Base-by-base conservation (phyloP, 64 coral and sea anemone genomes). In the Pachyseris speciosa region DNA sequence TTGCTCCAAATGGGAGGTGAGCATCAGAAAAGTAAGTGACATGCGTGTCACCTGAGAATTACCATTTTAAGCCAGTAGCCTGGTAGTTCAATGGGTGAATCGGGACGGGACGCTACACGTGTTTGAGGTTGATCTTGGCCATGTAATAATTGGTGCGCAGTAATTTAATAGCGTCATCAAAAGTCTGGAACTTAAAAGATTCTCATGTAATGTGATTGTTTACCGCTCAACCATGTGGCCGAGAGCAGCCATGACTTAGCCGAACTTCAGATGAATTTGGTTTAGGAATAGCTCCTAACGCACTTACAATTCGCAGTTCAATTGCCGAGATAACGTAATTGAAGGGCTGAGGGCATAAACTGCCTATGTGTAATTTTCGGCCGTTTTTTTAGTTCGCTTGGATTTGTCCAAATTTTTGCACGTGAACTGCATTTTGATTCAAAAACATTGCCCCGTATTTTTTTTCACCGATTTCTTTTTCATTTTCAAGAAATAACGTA, bases 281-380 rank as follows among this genome's bases (percentile, higher is more conserved):
- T 83, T 91, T 80, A 80, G 87, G 87, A 69, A 90, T 90, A 69
- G 74, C 87, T 80, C 75, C 74, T 51, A 90, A 66, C 1, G 87
- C 27, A 11, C 43, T 45, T 6, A 45, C 11, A 11, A 20, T 72
- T 37, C 29, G 9, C 43, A 25, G 20, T 49, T 75, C n/a, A n/a
- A n/a, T n/a, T n/a, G n/a, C n/a, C n/a, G n/a, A n/a, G n/a, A n/a
- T n/a, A n/a, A n/a, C n/a, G n/a, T n/a, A n/a, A n/a, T n/a, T n/a
- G n/a, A n/a, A n/a, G n/a, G n/a, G n/a, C n/a, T n/a, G n/a, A n/a
- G n/a, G n/a, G n/a, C n/a, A n/a, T n/a, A n/a, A n/a, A n/a, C n/a
- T n/a, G n/a, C n/a, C n/a, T n/a, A n/a, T n/a, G n/a, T n/a, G n/a
- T n/a, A n/a, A n/a, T n/a, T n/a, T n/a, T n/a, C n/a, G n/a, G n/a